Conservation (phyloP, 2,797 vertebrate genomes). For the Crocodylus rhombifer region DNA sequence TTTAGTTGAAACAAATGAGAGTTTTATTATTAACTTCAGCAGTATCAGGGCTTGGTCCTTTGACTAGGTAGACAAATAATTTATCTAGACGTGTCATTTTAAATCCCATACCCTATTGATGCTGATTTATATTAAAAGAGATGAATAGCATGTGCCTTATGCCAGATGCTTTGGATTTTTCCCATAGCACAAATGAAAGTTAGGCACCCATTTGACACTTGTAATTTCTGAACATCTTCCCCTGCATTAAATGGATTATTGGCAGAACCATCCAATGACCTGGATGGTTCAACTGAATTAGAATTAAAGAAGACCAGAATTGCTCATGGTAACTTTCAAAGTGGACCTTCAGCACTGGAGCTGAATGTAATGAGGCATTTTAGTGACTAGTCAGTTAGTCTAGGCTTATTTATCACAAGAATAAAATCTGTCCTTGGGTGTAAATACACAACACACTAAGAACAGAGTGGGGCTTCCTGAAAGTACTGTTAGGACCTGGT, state of each 20-base stretch:
- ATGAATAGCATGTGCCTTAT: slow-evolving; percentile 11
- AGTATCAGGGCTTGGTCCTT: background rate
- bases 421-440: background rate
- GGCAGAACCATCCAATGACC: slow-evolving; percentile 53
- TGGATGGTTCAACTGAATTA: slow-evolving; percentile 34
- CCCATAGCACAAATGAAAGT: background rate
- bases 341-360: slow-evolving; percentile 32
- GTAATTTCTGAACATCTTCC: slow-evolving; percentile 1
- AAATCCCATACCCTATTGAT: slow-evolving; percentile 35
- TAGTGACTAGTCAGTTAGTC: slow-evolving; percentile 41
- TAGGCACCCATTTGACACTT: background rate
- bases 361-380: slow-evolving; percentile 57
- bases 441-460: background rate
- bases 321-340: slow-evolving; percentile 51
- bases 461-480: slow-evolving; percentile 18
- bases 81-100: slow-evolving; percentile 13
- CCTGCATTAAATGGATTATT: slow-evolving; percentile 41
- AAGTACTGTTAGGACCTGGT: background rate
- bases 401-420: slow-evolving; percentile 12
- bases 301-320: slow-evolving; percentile 1
- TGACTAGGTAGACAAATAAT: background rate
- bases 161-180: background rate
- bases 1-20: background rate
- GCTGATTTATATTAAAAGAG: slow-evolving; percentile 42
- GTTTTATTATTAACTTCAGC: background rate